Base-by-base conservation (phyloP, 1,140 invertebrate genomes). In the Neodiprion lecontei region DNA sequence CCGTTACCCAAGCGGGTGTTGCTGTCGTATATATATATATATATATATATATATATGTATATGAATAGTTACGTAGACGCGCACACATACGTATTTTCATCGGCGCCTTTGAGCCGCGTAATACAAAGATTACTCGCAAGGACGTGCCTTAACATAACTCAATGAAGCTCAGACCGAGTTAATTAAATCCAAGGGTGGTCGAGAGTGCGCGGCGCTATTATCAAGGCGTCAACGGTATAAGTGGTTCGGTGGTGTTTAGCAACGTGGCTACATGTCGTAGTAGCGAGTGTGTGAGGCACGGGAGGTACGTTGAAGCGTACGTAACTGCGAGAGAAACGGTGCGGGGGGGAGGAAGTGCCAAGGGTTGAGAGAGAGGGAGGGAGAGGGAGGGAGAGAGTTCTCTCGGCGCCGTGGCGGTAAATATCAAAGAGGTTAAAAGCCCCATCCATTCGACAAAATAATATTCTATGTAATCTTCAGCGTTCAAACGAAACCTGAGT, bases 401-500 rank as follows among this genome's bases (percentile, higher is more conserved):
- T 76, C 50, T 67, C 47, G 47, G 69, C 69, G 74, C 75, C 73
- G 74, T 40, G 28, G 28, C 75, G 74, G 69, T 67, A 75, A 74
- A 76, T 81, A 79, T 79, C 78, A 81, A 82, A 82, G 75, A 75
- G 74, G 73, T 74, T 79, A 78, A 79, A 78, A 74, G 72, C 11
- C 68, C 48, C 66, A 50, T 28, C 69, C 69, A 61, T 61, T 61
- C 72, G 69, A 73, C 77, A 75, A 83, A 83, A 83, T 83, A 82
- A 82, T 83, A 83, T 83, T 82, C 78, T 75, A 73, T 80, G 80
- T 79, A 83, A 83, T 83, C 80, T 83, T 79, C 78, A 75, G 72
- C 74, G 79, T 76, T 83, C 80, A 83, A 83, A 82, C 82, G 81
- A 83, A 83, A 79, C 76, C 73, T 76, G 79, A 83, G 80, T 83